phyloP scores from a whole-genome alignment of 2,113 vertebrate genomes.

The Oriolus oriolus region DNA sequence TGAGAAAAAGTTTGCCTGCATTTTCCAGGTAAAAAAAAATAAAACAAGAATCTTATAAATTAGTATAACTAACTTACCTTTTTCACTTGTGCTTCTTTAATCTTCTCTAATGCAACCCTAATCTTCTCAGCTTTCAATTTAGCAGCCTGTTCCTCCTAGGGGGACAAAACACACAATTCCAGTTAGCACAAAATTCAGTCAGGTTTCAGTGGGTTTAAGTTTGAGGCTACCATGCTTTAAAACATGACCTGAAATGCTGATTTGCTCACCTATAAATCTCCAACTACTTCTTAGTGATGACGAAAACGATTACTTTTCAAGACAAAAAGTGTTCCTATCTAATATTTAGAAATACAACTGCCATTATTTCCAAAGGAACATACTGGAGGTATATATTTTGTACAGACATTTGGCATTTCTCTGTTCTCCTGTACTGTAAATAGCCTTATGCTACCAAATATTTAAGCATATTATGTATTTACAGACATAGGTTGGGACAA shows the following conservation, averaged over 20 bases:
- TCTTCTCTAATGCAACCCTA: conserved; percentile 94
- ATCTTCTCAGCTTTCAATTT: conserved; percentile 98
- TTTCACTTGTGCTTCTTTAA: conserved; percentile 99
- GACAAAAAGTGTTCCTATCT: neutral
- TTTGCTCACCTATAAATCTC: neutral
- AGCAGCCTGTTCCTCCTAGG: conserved; percentile 95
- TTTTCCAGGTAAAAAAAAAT: neutral
- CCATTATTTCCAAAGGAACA: neutral
- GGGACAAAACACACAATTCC: conserved; percentile 42
- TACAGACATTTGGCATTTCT: neutral
- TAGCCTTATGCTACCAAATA: neutral
- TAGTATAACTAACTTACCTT: conserved; percentile 77
- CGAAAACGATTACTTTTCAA: neutral
- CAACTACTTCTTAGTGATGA: neutral
- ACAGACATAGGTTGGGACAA: neutral
- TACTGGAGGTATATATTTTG: neutral
- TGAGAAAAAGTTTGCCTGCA: neutral
- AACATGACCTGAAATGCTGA: conserved; percentile 3
- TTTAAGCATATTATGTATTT: neutral
- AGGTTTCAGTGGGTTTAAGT: neutral
- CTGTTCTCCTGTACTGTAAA: neutral
- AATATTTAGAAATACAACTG: neutral
- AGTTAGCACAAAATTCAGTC: conserved; percentile 24
- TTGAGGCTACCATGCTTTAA: neutral
- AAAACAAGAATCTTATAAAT: neutral